Base-by-base conservation (phyloP, 1,140 invertebrate species). In the Dolichoris vasculosae region DNA sequence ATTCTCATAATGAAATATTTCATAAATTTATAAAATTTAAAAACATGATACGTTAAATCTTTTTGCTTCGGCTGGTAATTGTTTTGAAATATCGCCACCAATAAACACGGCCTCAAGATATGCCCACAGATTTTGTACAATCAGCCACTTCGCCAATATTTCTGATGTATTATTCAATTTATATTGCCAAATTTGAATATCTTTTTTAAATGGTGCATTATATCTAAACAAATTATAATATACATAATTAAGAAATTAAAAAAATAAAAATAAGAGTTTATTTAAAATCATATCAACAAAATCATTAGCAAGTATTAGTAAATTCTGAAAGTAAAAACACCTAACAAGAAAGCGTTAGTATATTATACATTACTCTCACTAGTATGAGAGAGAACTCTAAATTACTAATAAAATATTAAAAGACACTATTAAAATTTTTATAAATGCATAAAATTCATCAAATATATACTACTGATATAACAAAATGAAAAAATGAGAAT, bases 31-130 rank as follows among this genome's bases (percentile, higher is more conserved):
- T 1, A 43, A 26, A 0, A 73, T 73, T n/a, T 26, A 7, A 2
- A 73, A 43, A 73, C 26, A 11, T 55, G 55, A 82, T 93, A 96
- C 95, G 64, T 91, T 95, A 91, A 97, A 97, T 88, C 95, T 92
- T 89, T 97, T 97, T 0, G 96, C 96, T 93, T 97, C 97, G 87
- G 95, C 95, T 4, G 97, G 97, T 87, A 98, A 90, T 90, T 98
- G 97, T 90, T 97, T 97, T 0, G 97, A 96, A 89, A 98, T 98
- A 91, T 98, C 97, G 46, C 97, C 97, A 67, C 97, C 97, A 26
- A 98, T 97, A 93, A 98, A 98, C 0, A 98, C 97, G 23, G 97
- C 97, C 92, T 98, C 97, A 82, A 98, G 92, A 91, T 98, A 98
- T 86, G 97, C 96, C 97, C 97, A 98, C 48, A 98, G 93, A 92